Evolutionary conservation across 2,888 invertebrate genomes (phyloP).

Genomic region (Cataglyphis altisquamis): DNA sequence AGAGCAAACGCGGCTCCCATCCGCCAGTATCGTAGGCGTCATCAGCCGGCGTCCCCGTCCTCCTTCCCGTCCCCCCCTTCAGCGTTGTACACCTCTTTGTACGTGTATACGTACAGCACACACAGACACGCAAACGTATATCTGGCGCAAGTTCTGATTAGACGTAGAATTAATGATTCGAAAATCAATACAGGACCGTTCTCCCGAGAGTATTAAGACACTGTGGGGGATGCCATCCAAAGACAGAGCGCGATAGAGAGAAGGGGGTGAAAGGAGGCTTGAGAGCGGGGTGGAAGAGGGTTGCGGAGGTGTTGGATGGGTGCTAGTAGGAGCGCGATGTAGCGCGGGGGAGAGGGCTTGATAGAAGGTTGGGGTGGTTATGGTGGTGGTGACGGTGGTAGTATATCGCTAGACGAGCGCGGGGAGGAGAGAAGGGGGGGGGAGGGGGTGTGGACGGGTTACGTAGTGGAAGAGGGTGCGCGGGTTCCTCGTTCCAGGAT

Average conservation of each 20-base stretch:
- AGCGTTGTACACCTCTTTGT: conserved; percentile 9
- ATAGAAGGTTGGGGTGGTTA: conserved; percentile 63
- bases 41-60: conserved; percentile 43
- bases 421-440: conserved; percentile 25
- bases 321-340: conserved; percentile 47
- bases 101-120: conserved; percentile 29
- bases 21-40: conserved; percentile 40
- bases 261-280: conserved; percentile 51
- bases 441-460: conserved; percentile 44
- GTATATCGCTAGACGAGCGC: conserved; percentile 66
- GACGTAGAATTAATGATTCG: conserved; percentile 86
- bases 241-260: conserved; percentile 68
- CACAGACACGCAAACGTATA: conserved; percentile 47
- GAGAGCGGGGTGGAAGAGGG: conserved; percentile 47
- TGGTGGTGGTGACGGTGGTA: conserved; percentile 63
- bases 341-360: conserved; percentile 32
- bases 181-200: conserved; percentile 84
- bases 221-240: conserved; percentile 74
- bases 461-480: conserved; percentile 60
- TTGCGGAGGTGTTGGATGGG: conserved; percentile 62
- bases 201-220: conserved; percentile 83
- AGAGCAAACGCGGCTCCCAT: conserved; percentile 62
- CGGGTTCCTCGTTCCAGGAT: conserved; percentile 75
- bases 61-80: background rate
- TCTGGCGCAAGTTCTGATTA: conserved; percentile 82